Evolutionary conservation across 2,113 vertebrate genomes (phyloP).

Genomic region (Ictalurus punctatus): DNA sequence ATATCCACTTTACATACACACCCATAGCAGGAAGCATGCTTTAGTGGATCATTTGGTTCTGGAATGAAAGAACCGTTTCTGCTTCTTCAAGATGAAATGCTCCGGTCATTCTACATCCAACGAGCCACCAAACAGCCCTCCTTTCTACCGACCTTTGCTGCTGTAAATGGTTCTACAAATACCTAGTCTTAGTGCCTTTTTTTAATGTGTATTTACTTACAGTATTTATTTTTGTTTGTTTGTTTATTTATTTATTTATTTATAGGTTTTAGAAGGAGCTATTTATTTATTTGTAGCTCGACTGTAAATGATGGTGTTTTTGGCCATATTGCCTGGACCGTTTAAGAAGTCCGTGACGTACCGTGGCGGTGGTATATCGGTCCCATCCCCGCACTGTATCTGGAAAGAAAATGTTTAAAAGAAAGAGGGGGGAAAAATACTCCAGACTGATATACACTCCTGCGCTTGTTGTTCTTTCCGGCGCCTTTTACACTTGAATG

Average conservation of each 20-base stretch:
- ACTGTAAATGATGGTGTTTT: neutral
- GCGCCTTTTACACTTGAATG: conserved; percentile 71
- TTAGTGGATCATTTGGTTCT: neutral
- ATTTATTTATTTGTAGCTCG: neutral
- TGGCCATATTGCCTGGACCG: neutral
- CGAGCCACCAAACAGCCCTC: neutral
- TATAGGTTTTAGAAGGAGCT: neutral
- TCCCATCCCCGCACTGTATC: neutral
- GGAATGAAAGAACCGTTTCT: neutral
- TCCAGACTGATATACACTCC: conserved; percentile 63
- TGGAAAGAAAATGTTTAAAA: neutral
- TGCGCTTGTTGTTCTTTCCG: conserved; percentile 73
- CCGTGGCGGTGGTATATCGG: neutral
- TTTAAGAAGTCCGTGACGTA: neutral
- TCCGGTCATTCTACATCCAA: neutral
- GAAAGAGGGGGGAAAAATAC: neutral
- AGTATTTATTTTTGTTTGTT: neutral
- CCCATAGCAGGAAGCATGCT: neutral
- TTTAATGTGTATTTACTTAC: neutral
- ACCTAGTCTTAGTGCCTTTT: neutral
- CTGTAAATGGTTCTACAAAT: neutral
- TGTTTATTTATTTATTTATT: neutral
- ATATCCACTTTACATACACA: neutral
- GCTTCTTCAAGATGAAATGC: neutral
- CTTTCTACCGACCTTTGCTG: neutral